Conservation (phyloP, 2,113 vertebrate species). For the Panthera tigris region DNA sequence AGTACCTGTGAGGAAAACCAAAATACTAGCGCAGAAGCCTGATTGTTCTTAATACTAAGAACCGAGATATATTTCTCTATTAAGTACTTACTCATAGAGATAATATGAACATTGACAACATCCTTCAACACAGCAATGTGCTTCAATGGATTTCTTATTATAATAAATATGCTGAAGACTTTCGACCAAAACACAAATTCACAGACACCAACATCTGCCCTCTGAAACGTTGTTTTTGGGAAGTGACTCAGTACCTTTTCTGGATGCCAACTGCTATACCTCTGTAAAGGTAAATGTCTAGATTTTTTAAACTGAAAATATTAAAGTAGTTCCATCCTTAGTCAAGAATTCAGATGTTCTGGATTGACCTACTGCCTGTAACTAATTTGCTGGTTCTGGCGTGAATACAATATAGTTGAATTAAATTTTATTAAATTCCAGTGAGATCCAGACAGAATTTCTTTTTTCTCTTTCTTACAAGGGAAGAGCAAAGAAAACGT, state of each 20-base stretch:
- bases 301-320: neutral
- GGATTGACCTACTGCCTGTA: neutral
- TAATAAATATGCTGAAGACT: neutral
- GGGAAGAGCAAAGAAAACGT: constrained; percentile 52
- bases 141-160: constrained; percentile 5
- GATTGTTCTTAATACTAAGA: neutral
- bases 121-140: neutral
- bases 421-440: constrained; percentile 44
- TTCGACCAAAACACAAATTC: constrained; percentile 22
- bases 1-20: neutral
- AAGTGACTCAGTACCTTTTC: neutral
- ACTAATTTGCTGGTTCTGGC: neutral
- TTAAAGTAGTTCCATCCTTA: neutral
- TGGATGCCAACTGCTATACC: neutral
- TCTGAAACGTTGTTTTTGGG: constrained; percentile 18
- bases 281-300: neutral
- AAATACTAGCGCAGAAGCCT: neutral
- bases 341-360: constrained; percentile 27
- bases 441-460: neutral
- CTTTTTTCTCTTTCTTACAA: constrained; percentile 68
- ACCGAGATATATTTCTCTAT: constrained; percentile 19
- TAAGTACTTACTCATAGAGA: neutral
- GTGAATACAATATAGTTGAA: neutral
- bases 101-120: neutral
- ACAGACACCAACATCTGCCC: neutral